phyloP scores from a whole-genome alignment of 2,113 vertebrate genomes.

The Spilogale gracilis region DNA sequence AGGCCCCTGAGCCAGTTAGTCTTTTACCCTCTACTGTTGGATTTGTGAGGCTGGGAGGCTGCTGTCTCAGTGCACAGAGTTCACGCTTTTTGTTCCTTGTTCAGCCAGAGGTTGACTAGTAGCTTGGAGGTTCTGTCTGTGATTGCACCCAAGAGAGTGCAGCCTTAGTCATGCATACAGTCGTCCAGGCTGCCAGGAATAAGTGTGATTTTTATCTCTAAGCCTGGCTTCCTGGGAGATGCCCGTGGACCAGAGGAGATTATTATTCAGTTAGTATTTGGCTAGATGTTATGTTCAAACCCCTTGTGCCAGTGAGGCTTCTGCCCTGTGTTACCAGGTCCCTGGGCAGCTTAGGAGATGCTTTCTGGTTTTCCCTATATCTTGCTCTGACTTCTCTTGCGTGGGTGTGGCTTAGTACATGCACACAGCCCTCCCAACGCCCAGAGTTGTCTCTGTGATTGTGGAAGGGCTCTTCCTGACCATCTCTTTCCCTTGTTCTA shows the following conservation, averaged over 20 bases:
- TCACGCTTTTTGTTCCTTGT: neutral
- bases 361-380: neutral
- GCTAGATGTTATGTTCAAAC: neutral
- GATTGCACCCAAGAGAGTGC: neutral
- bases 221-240: slow-evolving; percentile 32
- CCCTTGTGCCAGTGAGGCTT: neutral
- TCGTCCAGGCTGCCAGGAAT: neutral
- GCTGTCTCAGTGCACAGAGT: neutral
- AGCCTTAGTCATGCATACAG: neutral
- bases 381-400: neutral
- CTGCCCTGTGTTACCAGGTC: neutral
- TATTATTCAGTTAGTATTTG: neutral
- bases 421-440: neutral
- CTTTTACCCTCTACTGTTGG: neutral
- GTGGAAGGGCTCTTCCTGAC: neutral
- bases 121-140: neutral
- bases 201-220: neutral
- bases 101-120: neutral
- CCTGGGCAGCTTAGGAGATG: neutral
- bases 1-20: neutral
- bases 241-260: neutral
- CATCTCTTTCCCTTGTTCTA: neutral
- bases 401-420: neutral
- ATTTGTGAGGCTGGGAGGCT: neutral
- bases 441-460: neutral